Percentiles rank a stretch among this genome's conserved stretches.
Evolutionary conservation across 2,888 invertebrate genomes (phyloP).

Genomic region (Eupithecia tripunctaria): DNA sequence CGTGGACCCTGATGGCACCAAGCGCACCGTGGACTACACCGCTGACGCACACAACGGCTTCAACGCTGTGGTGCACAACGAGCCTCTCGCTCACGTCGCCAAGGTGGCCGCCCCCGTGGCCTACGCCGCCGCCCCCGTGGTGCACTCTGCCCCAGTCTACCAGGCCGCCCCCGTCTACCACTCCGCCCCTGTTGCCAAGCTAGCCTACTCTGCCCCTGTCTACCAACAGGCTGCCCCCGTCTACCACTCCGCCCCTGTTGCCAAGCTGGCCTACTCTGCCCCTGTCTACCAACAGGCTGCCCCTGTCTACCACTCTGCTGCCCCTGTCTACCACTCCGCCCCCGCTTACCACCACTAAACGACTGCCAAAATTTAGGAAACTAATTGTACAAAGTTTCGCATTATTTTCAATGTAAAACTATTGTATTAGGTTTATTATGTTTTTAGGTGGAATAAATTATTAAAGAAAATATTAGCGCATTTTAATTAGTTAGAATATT

Average conservation of each 20-base stretch:
- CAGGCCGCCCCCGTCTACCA: conserved; percentile 57
- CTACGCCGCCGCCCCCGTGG: conserved; percentile 60
- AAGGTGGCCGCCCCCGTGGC: conserved; percentile 60
- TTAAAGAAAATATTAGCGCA: conserved; percentile 44
- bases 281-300: conserved; percentile 63
- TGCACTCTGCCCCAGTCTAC: conserved; percentile 63
- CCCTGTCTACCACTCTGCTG: conserved; percentile 65
- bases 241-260: conserved; percentile 73
- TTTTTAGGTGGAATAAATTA: conserved; percentile 63
- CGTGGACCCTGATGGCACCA: conserved; percentile 83
- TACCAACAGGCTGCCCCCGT: conserved; percentile 62
- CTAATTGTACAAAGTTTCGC: conserved; percentile 50
- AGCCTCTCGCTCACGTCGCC: conserved; percentile 61
- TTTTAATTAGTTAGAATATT: conserved; percentile 4
- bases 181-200: conserved; percentile 52
- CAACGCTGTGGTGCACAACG: conserved; percentile 83
- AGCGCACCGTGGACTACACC: conserved; percentile 82
- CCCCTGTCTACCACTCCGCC: conserved; percentile 59
- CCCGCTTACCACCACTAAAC: conserved; percentile 71
- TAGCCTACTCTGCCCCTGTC: conserved; percentile 53
- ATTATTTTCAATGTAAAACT: conserved; percentile 53
- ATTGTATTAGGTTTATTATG: conserved; percentile 47
- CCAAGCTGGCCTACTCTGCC: no score
- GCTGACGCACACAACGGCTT: conserved; percentile 80
- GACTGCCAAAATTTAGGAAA: conserved; percentile 63